These are phyloP conservation scores for Serripes groenlandicus DNA, from an alignment of 2,888 invertebrate species.

Conservation along the genomic window DNA sequence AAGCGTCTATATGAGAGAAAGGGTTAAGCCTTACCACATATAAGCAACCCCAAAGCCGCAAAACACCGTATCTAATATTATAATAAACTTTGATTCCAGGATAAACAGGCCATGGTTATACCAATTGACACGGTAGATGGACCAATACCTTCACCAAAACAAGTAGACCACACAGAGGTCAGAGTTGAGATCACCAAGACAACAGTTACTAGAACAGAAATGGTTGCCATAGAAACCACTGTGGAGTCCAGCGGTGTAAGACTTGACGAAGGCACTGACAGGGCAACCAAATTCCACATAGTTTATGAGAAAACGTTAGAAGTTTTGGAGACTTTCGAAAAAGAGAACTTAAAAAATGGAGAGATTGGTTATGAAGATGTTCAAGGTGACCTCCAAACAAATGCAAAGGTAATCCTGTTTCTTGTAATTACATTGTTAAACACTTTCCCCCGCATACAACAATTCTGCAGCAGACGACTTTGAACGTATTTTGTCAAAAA, in stretches of 20 bases:
- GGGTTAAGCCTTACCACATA: too few species aligned
- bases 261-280: conserved; percentile 40
- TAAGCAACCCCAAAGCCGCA: too few species aligned
- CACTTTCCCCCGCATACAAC: not conserved
- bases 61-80: too few species aligned
- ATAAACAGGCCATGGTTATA: conserved; percentile 6
- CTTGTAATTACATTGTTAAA: not conserved
- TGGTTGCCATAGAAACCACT: conserved; percentile 51
- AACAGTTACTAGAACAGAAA: conserved; percentile 57
- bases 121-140: conserved; percentile 1
- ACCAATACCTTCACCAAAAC: conserved; percentile 33
- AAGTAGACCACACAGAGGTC: conserved; percentile 60
- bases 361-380: conserved; percentile 73
- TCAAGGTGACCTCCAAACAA: conserved; percentile 76
- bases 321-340: conserved; percentile 75
- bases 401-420: conserved; percentile 74
- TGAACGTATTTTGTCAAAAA: too few species aligned
- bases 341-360: conserved; percentile 74
- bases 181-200: conserved; percentile 62
- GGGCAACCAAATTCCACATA: conserved; percentile 66
- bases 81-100: too few species aligned
- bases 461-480: too few species aligned
- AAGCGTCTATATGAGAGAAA: too few species aligned
- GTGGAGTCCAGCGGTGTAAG: not conserved
- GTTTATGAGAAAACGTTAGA: conserved; percentile 73